Conservation (phyloP, 2,797 vertebrate genomes). For the Eutrigla gurnardus region DNA sequence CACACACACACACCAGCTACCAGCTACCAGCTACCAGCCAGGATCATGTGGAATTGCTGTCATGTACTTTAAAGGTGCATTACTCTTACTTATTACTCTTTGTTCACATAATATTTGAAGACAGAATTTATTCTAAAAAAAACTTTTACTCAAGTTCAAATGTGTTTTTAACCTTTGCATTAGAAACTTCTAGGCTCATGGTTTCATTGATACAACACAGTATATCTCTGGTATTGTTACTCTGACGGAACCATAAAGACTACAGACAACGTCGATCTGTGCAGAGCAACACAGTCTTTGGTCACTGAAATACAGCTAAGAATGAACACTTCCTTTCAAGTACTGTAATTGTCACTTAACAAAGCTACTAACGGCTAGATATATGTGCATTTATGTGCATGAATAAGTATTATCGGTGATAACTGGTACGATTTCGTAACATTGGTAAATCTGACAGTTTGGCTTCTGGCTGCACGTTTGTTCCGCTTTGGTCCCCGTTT, state of each 20-base stretch:
- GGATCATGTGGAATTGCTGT: conserved; percentile 10
- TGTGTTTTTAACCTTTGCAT: conserved; percentile 15
- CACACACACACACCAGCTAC: neutral
- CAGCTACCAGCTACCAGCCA: conserved; percentile 25
- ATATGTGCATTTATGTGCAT: conserved; percentile 20
- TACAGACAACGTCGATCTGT: conserved; percentile 36
- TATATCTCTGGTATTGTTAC: conserved; percentile 22
- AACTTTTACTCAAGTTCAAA: neutral
- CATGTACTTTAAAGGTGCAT: conserved; percentile 26
- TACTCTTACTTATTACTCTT: neutral
- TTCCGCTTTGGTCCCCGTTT: conserved; percentile 43
- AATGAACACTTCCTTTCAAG: conserved; percentile 64
- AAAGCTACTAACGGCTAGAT: conserved; percentile 33
- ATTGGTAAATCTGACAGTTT: conserved; percentile 17
- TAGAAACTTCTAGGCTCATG: conserved; percentile 9
- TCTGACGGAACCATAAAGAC: conserved; percentile 34
- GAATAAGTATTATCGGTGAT: neutral
- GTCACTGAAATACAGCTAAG: conserved; percentile 74
- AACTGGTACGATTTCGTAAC: conserved; percentile 4
- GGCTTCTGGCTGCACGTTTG: neutral
- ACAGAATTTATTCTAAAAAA: conserved; percentile 47
- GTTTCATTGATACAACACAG: conserved; percentile 34
- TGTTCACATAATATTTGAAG: conserved; percentile 40
- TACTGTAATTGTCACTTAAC: conserved; percentile 43
- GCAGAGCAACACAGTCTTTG: conserved; percentile 81